phyloP scores from a whole-genome alignment of 2,888 invertebrate genomes.

The Amphipyra tragopoginis region DNA sequence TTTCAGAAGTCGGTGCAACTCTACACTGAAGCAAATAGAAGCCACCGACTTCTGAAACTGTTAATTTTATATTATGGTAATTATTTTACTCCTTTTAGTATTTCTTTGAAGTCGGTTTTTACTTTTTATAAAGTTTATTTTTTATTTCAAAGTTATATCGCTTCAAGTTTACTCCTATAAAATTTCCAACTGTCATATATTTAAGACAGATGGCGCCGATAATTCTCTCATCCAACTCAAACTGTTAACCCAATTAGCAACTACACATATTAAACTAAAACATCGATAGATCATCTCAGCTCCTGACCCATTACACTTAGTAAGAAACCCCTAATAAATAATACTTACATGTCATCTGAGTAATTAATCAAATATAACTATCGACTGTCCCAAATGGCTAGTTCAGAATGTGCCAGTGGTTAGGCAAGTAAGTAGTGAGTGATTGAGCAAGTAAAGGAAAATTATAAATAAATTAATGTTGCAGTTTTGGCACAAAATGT shows the following conservation, averaged over 20 bases:
- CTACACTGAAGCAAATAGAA: too few relatives aligned
- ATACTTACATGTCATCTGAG: slow-evolving; percentile 44
- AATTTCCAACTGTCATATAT: slow-evolving; percentile 6
- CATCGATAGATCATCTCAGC: slow-evolving; percentile 51
- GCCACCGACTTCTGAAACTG: too few relatives aligned
- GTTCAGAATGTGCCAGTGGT: slow-evolving; percentile 11
- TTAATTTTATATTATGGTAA: too few relatives aligned
- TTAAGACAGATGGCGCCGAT: slow-evolving; percentile 29
- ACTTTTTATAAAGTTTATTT: too few relatives aligned
- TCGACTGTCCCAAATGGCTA: slow-evolving; percentile 12
- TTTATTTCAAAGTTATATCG: background rate
- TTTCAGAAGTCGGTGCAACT: too few relatives aligned
- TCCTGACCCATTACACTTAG: slow-evolving; percentile 10
- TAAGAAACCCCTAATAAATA: slow-evolving; percentile 49
- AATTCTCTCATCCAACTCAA: slow-evolving; percentile 19
- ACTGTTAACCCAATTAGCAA: slow-evolving; percentile 34
- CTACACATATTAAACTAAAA: slow-evolving; percentile 41
- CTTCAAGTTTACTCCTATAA: background rate
- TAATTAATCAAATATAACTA: slow-evolving; percentile 54
- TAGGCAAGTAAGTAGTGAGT: slow-evolving; percentile 11
- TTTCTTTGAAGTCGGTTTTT: too few relatives aligned
- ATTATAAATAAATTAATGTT: background rate
- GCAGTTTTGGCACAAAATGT: too few relatives aligned
- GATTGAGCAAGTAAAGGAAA: background rate
- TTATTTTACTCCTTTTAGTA: too few relatives aligned